Evolutionary conservation across 2,113 vertebrate species (phyloP).

Genomic region (Myotis brandtii): DNA sequence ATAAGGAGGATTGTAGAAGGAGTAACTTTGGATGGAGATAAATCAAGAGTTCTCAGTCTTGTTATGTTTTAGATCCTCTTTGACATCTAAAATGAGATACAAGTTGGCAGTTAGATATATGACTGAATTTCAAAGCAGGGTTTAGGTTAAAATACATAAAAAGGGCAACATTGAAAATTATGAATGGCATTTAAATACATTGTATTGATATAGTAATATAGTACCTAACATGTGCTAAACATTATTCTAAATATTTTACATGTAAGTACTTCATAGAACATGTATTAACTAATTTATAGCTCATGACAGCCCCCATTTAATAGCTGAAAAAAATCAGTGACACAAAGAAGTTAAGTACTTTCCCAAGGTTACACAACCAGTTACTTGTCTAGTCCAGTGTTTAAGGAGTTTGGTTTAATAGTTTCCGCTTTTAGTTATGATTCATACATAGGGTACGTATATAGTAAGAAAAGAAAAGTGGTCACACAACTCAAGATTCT

Average conservation of each 20-base stretch:
- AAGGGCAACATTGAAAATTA: background rate
- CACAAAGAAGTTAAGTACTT: background rate
- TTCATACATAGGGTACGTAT: accelerated
- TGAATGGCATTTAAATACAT: background rate
- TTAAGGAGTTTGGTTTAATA: background rate
- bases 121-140: background rate
- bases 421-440: background rate
- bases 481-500: background rate
- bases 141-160: background rate
- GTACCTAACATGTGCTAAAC: background rate
- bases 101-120: background rate
- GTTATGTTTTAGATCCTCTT: background rate
- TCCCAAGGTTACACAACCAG: background rate
- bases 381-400: background rate
- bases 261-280: background rate
- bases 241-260: background rate
- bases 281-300: background rate
- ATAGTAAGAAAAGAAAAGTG: background rate
- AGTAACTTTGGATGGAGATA: background rate
- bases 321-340: background rate
- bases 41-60: background rate
- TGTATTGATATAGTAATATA: background rate
- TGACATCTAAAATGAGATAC: background rate
- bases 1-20: background rate
- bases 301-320: background rate